Conservation (phyloP, 1,140 invertebrate genomes). For the Cotesia vestalis region DNA sequence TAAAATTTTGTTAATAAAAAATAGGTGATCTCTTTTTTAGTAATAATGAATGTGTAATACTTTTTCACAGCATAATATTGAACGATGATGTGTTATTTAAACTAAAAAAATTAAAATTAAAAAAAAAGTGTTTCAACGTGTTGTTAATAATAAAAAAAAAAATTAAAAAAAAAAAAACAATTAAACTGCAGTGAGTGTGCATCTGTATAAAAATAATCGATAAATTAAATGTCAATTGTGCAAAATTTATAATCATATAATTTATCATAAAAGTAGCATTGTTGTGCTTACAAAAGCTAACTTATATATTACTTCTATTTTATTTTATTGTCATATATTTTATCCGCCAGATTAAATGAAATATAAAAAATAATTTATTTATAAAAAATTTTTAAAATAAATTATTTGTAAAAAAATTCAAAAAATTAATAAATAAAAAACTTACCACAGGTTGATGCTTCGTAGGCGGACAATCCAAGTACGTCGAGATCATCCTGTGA, state of each 20-base stretch:
- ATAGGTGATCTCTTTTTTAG: constrained; percentile 1
- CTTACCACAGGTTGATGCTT: constrained; percentile 73
- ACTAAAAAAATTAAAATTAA: neutral
- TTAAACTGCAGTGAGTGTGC: too few relatives aligned
- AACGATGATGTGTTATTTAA: constrained; percentile 1
- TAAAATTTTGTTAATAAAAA: constrained; percentile 14
- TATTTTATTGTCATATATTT: neutral
- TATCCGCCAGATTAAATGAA: neutral
- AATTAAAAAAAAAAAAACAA: too few relatives aligned
- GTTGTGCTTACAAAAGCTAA: too few relatives aligned
- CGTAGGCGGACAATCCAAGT: constrained; percentile 72
- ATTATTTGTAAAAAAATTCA: neutral
- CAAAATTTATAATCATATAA: too few relatives aligned
- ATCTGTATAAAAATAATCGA: too few relatives aligned
- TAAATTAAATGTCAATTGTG: too few relatives aligned
- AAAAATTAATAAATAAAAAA: constrained; percentile 17
- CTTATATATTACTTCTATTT: too few relatives aligned
- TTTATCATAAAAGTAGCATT: too few relatives aligned
- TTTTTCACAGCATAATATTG: constrained; percentile 56
- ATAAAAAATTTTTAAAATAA: neutral
- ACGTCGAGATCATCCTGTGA: constrained; percentile 74
- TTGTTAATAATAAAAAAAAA: too few relatives aligned
- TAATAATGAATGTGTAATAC: constrained; percentile 49
- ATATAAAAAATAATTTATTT: neutral
- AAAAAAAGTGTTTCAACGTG: constrained; percentile 6